Conservation (phyloP, 2,797 vertebrate species). For the Leucoraja ocellata region DNA sequence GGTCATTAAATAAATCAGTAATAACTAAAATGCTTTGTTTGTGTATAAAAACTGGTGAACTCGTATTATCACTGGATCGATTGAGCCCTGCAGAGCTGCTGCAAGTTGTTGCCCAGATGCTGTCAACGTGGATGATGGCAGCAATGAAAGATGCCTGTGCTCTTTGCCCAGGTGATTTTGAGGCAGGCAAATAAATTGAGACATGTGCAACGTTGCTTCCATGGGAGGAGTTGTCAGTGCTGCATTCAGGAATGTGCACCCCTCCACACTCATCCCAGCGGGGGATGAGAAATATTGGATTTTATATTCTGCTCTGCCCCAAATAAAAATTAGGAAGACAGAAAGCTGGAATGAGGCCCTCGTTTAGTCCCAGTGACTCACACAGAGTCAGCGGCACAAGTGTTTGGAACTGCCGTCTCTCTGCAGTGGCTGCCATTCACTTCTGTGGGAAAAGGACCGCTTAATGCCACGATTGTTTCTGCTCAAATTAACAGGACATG, state of each 20-base stretch:
- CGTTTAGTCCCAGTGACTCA: slow-evolving; percentile 59
- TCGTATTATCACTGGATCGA: slow-evolving; percentile 44
- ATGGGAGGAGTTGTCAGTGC: slow-evolving; percentile 49
- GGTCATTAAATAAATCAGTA: not conserved
- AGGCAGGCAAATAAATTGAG: slow-evolving; percentile 41
- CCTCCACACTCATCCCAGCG: slow-evolving; percentile 53
- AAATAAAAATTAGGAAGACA: slow-evolving; percentile 67
- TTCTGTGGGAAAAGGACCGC: slow-evolving; percentile 70
- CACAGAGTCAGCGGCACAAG: slow-evolving; percentile 57
- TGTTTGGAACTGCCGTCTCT: slow-evolving; percentile 66
- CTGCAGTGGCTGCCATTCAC: slow-evolving; percentile 72
- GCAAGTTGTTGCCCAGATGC: slow-evolving; percentile 47
- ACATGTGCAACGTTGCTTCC: slow-evolving; percentile 40
- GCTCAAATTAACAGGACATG: slow-evolving; percentile 70
- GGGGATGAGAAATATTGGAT: slow-evolving; percentile 59
- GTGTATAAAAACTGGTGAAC: slow-evolving; percentile 39
- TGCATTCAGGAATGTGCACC: slow-evolving; percentile 57
- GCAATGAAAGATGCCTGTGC: slow-evolving; percentile 23
- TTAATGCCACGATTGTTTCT: slow-evolving; percentile 72
- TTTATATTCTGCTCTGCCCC: slow-evolving; percentile 57
- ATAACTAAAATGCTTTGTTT: not conserved
- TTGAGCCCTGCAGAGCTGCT: slow-evolving; percentile 43
- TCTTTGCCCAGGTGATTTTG: slow-evolving; percentile 41
- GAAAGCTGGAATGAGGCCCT: slow-evolving; percentile 66
- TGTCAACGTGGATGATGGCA: slow-evolving; percentile 48